These are phyloP conservation scores for Dreissena polymorpha DNA, from an alignment of 1,140 invertebrate species.

Conservation along the genomic window DNA sequence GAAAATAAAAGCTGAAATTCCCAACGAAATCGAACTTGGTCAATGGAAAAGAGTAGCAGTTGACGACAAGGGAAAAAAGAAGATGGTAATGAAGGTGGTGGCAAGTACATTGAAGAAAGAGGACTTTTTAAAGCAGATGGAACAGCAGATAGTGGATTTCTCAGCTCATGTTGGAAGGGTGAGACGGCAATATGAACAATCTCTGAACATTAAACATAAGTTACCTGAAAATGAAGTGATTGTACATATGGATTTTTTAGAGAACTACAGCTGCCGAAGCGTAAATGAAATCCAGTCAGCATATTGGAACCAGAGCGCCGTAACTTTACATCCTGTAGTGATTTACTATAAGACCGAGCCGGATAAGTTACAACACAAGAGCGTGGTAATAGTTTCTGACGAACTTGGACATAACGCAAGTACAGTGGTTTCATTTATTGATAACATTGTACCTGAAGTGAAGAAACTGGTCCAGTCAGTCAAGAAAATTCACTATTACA, in stretches of 20 bases:
- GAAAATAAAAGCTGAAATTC: not conserved
- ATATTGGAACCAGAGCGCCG: constrained; percentile 52
- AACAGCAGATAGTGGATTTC: too few relatives aligned
- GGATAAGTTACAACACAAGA: constrained; percentile 30
- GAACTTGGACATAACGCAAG: constrained; percentile 44
- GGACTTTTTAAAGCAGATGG: constrained; percentile 39
- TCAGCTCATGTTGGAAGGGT: too few relatives aligned
- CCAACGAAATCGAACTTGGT: not conserved
- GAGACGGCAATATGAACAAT: constrained; percentile 45
- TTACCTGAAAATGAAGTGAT: constrained; percentile 49
- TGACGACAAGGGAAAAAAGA: constrained; percentile 36
- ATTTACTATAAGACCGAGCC: constrained; percentile 22
- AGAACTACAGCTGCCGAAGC: constrained; percentile 54
- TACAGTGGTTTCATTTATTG: constrained; percentile 39
- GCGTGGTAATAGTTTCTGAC: constrained; percentile 56
- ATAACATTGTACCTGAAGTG: constrained; percentile 20
- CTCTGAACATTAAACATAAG: constrained; percentile 49
- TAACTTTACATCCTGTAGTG: constrained; percentile 53
- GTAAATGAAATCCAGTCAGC: constrained; percentile 61
- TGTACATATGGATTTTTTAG: constrained; percentile 63
- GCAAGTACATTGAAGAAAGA: constrained; percentile 10
- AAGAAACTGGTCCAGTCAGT: constrained; percentile 24
- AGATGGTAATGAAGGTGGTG: constrained; percentile 33
- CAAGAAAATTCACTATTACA: constrained; percentile 45
- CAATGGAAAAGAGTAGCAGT: constrained; percentile 45